A percentile compares a stretch with the other conserved stretches of the same genome.
phyloP scores from a whole-genome alignment of 2,888 invertebrate genomes.

The Crepidodera aurea region DNA sequence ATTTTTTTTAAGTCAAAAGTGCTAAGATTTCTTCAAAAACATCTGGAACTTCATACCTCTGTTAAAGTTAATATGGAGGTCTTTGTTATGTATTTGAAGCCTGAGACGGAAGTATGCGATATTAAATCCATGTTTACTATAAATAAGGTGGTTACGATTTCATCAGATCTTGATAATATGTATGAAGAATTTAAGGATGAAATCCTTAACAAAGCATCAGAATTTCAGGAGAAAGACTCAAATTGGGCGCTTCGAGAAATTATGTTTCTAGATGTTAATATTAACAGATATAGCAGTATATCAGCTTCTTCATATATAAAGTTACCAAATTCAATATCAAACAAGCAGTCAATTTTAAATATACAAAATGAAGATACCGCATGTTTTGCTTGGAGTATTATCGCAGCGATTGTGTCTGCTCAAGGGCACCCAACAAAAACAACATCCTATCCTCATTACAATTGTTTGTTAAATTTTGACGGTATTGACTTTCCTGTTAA shows the following conservation, averaged over 20 bases:
- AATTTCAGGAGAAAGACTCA: conserved; percentile 3
- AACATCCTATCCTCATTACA: no score
- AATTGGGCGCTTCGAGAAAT: neutral
- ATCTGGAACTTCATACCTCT: neutral
- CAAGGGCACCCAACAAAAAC: no score
- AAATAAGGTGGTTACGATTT: neutral
- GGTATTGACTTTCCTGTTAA: no score
- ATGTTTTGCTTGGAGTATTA: neutral
- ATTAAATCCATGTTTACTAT: neutral
- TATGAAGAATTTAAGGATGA: neutral
- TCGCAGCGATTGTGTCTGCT: no score
- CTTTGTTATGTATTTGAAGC: neutral
- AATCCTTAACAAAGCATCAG: neutral
- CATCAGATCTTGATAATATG: neutral
- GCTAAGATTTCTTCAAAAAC: neutral
- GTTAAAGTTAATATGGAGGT: neutral
- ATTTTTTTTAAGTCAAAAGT: conserved; percentile 4
- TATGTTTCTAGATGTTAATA: conserved; percentile 5
- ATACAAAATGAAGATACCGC: neutral
- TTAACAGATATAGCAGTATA: neutral
- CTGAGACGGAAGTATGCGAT: neutral
- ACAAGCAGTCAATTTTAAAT: neutral
- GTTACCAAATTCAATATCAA: neutral
- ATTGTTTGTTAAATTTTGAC: no score
- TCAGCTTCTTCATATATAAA: neutral